phyloP scores from a whole-genome alignment of 2,113 vertebrate genomes.

The Colossoma macropomum region DNA sequence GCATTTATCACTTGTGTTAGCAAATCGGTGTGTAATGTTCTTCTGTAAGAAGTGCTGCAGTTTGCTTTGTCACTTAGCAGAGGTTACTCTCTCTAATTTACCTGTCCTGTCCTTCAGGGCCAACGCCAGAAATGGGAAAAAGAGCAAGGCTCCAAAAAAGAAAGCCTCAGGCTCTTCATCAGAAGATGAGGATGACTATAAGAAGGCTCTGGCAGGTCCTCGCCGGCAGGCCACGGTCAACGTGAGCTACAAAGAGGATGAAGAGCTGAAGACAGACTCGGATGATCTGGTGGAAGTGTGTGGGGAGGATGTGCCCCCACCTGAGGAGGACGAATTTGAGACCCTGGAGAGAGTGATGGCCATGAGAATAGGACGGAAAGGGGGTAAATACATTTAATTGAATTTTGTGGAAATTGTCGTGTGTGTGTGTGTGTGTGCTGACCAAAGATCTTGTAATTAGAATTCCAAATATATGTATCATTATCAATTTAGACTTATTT shows the following conservation, averaged over 20 bases:
- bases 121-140: conserved; percentile 90
- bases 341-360: conserved; percentile 98
- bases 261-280: conserved; percentile 96
- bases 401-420: not conserved
- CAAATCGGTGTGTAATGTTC: not conserved
- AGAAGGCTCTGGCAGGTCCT: conserved; percentile 85
- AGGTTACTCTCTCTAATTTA: not conserved
- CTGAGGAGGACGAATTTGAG: conserved; percentile 98
- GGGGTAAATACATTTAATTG: conserved; percentile 77
- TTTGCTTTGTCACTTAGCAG: not conserved
- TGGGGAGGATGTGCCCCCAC: conserved; percentile 93
- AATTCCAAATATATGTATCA: not conserved
- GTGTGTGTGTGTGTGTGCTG: too few species aligned
- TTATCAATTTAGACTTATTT: not conserved
- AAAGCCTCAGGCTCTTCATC: conserved; percentile 86
- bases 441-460: not conserved
- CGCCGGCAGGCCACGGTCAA: conserved; percentile 97
- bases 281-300: conserved; percentile 94
- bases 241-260: conserved; percentile 96
- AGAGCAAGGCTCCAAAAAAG: conserved; percentile 83
- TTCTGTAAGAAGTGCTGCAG: not conserved
- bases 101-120: conserved; percentile 71
- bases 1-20: not conserved
- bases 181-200: conserved; percentile 86
- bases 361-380: conserved; percentile 88